phyloP scores from a whole-genome alignment of 1,140 invertebrate species.

The Drosophila lowei region DNA sequence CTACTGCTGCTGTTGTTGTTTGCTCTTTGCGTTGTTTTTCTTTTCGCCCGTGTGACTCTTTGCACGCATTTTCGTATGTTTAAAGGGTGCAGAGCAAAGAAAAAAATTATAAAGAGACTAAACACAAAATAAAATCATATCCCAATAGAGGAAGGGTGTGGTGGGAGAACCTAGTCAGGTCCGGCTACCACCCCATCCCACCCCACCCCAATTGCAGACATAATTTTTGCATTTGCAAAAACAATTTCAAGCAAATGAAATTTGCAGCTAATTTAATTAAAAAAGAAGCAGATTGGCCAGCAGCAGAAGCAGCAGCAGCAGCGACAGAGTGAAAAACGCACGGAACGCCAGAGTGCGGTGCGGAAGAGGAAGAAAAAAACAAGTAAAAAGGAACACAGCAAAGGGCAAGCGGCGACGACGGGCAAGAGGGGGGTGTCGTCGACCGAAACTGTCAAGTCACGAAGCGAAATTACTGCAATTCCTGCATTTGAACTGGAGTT shows the following conservation, averaged over 20 bases:
- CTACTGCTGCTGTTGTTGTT: slow-evolving; percentile 42
- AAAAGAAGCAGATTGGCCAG: slow-evolving; percentile 61
- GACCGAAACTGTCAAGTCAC: slow-evolving; percentile 74
- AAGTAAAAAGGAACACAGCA: slow-evolving; percentile 55
- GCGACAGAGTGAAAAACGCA: slow-evolving; percentile 14
- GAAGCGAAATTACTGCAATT: slow-evolving; percentile 60
- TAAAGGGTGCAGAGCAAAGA: slow-evolving; percentile 21
- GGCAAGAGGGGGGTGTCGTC: slow-evolving; percentile 20
- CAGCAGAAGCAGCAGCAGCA: slow-evolving; percentile 11
- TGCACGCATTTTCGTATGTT: slow-evolving; percentile 60
- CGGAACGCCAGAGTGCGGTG: slow-evolving; percentile 26
- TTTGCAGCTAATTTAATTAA: slow-evolving; percentile 74
- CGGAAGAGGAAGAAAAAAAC: slow-evolving; percentile 43
- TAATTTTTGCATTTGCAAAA: slow-evolving; percentile 67
- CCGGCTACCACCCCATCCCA: neutral
- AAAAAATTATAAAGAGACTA: slow-evolving; percentile 45
- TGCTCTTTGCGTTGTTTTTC: slow-evolving; percentile 55
- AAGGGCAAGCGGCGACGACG: slow-evolving; percentile 3
- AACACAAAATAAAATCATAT: slow-evolving; percentile 29
- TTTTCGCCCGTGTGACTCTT: slow-evolving; percentile 53
- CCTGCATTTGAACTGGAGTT: slow-evolving; percentile 19
- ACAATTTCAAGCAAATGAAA: slow-evolving; percentile 51
- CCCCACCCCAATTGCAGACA: slow-evolving; percentile 31
- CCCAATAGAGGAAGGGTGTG: slow-evolving; percentile 24
- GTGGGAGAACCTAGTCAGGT: slow-evolving; percentile 6